These are phyloP conservation scores for Hylaea fasciaria DNA, from an alignment of 2,888 invertebrate species.

Conservation along the genomic window DNA sequence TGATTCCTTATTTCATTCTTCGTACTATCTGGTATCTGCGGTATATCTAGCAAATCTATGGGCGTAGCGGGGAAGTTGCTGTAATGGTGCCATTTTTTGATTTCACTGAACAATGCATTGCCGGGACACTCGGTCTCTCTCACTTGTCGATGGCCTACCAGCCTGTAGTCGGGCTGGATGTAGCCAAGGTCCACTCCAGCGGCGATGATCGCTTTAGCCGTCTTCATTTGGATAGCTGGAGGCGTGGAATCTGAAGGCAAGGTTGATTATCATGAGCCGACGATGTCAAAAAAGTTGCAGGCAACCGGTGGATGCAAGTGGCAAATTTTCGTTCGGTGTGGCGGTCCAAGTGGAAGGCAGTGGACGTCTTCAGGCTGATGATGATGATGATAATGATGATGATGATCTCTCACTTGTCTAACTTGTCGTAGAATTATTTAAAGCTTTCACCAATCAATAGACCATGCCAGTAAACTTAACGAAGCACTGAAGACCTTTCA, in stretches of 20 bases:
- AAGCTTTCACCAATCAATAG: too few relatives aligned
- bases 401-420: too few relatives aligned
- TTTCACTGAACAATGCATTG: slow-evolving; percentile 83
- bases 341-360: too few relatives aligned
- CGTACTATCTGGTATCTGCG: slow-evolving; percentile 47
- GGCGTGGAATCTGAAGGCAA: slow-evolving; percentile 82
- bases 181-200: slow-evolving; percentile 86
- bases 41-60: slow-evolving; percentile 51
- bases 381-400: too few relatives aligned
- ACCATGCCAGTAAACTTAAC: too few relatives aligned
- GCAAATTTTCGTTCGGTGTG: too few relatives aligned
- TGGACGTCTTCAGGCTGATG: too few relatives aligned
- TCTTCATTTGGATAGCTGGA: slow-evolving; percentile 83
- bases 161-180: slow-evolving; percentile 69
- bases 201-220: slow-evolving; percentile 84
- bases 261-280: too few relatives aligned
- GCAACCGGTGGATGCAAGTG: too few relatives aligned
- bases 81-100: slow-evolving; percentile 85
- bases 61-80: slow-evolving; percentile 58
- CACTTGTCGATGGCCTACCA: slow-evolving; percentile 58
- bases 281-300: too few relatives aligned
- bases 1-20: slow-evolving; percentile 39
- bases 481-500: too few relatives aligned
- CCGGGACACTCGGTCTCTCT: slow-evolving; percentile 87
- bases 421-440: too few relatives aligned